These are phyloP conservation scores for Donacobius atricapilla DNA, from an alignment of 2,113 vertebrate genomes.

Conservation along the genomic window DNA sequence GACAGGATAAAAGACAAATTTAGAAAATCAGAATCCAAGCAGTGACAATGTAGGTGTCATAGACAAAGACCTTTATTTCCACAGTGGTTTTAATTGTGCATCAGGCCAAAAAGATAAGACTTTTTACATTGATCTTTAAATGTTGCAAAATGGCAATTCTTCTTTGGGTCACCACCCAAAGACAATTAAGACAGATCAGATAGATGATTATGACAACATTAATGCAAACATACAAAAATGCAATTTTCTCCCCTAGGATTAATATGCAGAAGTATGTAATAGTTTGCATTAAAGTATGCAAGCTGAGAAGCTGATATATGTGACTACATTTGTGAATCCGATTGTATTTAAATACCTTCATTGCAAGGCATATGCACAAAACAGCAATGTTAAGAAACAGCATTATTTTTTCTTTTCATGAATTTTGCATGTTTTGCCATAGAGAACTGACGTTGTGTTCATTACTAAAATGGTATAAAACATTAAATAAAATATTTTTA, in stretches of 20 bases:
- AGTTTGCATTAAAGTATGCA: not conserved
- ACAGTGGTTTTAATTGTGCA: not conserved
- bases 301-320: not conserved
- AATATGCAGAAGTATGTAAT: not conserved
- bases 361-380: not conserved
- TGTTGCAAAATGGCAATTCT: not conserved
- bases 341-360: not conserved
- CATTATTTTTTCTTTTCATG: slow-evolving; percentile 2
- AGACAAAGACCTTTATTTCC: not conserved
- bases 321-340: not conserved
- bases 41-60: not conserved
- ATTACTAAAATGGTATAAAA: not conserved
- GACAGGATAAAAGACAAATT: not conserved
- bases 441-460: not conserved
- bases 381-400: not conserved
- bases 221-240: not conserved
- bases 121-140: not conserved
- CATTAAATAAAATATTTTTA: not conserved
- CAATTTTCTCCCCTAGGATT: not conserved
- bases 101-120: not conserved
- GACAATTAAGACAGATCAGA: not conserved
- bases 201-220: not conserved
- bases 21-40: not conserved
- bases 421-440: slow-evolving; percentile 29
- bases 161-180: not conserved